These are phyloP conservation scores for Lepus americanus DNA, from an alignment of 2,113 vertebrate species.

Conservation along the genomic window DNA sequence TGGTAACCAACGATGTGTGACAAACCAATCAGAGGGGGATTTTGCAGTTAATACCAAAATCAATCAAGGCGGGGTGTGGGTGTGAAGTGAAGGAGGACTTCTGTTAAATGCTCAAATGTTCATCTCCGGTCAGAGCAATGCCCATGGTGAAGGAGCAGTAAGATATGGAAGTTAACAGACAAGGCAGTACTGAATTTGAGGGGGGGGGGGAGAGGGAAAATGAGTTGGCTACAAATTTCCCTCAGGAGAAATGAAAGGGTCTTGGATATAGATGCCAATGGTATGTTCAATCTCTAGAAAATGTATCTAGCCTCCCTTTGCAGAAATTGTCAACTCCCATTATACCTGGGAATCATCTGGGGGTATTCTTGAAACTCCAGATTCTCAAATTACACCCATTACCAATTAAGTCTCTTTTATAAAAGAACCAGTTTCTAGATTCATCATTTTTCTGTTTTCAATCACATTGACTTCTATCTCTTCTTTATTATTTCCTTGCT, in stretches of 20 bases:
- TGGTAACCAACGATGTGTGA: conserved; percentile 65
- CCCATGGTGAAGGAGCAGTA: not conserved
- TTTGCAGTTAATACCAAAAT: conserved; percentile 70
- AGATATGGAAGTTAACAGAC: conserved; percentile 50
- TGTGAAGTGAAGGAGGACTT: conserved; percentile 28
- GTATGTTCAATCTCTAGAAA: conserved; percentile 45
- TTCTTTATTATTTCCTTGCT: conserved; percentile 61
- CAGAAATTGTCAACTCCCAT: conserved; percentile 37
- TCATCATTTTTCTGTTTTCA: conserved; percentile 66
- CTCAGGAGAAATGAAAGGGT: conserved; percentile 44
- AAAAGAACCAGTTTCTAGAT: conserved; percentile 56
- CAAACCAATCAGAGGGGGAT: conserved; percentile 30
- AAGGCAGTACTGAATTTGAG: conserved; percentile 49
- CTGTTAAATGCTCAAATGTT: conserved; percentile 36
- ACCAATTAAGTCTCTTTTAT: conserved; percentile 31
- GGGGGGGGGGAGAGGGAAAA: conserved; percentile 8
- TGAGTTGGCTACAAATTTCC: conserved; percentile 32
- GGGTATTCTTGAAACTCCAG: conserved; percentile 48
- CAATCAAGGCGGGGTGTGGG: conserved; percentile 48
- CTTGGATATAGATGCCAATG: conserved; percentile 4
- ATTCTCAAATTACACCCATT: conserved; percentile 45
- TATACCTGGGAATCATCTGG: conserved; percentile 17
- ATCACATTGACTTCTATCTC: conserved; percentile 30
- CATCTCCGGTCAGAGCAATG: not conserved
- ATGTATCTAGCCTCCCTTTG: not conserved